Conservation (phyloP, 2,113 vertebrate species). For the Tauraco erythrolophus region DNA sequence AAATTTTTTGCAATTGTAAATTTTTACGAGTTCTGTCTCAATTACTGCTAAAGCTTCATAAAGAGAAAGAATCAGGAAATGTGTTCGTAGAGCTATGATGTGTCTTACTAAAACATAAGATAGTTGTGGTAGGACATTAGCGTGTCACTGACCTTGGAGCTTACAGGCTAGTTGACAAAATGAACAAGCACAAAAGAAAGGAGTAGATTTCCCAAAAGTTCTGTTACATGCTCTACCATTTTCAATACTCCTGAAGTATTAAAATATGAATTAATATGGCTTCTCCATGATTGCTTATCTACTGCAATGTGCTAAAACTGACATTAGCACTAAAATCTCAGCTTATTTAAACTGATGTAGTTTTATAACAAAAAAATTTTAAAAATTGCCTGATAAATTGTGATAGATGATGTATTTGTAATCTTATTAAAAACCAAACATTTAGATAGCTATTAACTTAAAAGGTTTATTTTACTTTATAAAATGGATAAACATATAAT, state of each 20-base stretch:
- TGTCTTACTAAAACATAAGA: neutral
- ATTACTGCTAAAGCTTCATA: neutral
- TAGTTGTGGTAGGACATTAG: neutral
- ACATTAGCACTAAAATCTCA: neutral
- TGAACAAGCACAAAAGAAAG: neutral
- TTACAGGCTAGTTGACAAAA: neutral
- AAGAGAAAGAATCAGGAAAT: neutral
- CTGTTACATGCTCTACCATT: neutral
- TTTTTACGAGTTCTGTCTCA: neutral
- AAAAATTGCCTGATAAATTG: neutral
- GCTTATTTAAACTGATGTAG: neutral
- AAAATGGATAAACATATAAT: conserved; percentile 48
- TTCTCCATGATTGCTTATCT: neutral
- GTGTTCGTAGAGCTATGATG: neutral
- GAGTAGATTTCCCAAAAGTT: neutral
- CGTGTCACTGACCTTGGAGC: neutral
- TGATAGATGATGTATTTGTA: neutral
- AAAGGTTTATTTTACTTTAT: conserved; percentile 55
- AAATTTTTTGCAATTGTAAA: neutral
- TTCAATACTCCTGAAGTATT: neutral
- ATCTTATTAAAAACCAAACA: conserved; percentile 25
- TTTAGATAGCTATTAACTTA: conserved; percentile 22
- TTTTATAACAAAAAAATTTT: neutral
- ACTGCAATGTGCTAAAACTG: neutral
- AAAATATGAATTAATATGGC: neutral